Conservation (phyloP, 2,888 invertebrate species). For the Eudasyphora cyanicolor region DNA sequence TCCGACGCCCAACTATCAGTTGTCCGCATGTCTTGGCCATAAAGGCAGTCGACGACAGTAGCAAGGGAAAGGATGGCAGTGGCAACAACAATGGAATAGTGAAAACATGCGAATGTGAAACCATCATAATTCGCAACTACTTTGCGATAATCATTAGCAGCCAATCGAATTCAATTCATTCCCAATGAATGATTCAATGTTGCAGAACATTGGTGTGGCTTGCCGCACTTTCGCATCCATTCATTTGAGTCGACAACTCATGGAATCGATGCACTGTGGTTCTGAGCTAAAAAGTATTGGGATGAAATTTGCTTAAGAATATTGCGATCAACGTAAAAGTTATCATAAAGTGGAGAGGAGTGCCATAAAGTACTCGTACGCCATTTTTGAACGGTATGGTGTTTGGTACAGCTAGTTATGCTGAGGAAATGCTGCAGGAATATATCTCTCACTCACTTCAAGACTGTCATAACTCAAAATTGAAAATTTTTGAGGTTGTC, state of each 20-base stretch:
- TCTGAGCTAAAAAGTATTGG: too few species aligned
- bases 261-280: background rate
- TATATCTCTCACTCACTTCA: too few species aligned
- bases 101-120: conserved; percentile 32
- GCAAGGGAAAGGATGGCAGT: background rate
- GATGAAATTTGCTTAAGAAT: too few species aligned
- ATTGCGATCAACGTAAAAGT: too few species aligned
- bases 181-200: conserved; percentile 55
- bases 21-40: background rate
- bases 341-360: too few species aligned
- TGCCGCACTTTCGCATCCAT: background rate
- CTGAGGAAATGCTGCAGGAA: too few species aligned
- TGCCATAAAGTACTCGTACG: too few species aligned
- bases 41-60: background rate
- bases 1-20: background rate
- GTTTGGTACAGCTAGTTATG: too few species aligned
- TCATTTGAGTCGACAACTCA: background rate
- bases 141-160: conserved; percentile 57
- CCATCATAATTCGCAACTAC: conserved; percentile 45
- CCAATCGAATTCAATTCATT: conserved; percentile 57
- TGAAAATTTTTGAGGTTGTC: too few species aligned
- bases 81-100: background rate
- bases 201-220: conserved; percentile 2
- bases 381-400: too few species aligned
- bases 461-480: too few species aligned